A percentile compares a stretch with the other conserved stretches of the same genome.
These are phyloP conservation scores for Falco novaeseelandiae DNA, from an alignment of 2,797 vertebrate species.

Conservation along the genomic window DNA sequence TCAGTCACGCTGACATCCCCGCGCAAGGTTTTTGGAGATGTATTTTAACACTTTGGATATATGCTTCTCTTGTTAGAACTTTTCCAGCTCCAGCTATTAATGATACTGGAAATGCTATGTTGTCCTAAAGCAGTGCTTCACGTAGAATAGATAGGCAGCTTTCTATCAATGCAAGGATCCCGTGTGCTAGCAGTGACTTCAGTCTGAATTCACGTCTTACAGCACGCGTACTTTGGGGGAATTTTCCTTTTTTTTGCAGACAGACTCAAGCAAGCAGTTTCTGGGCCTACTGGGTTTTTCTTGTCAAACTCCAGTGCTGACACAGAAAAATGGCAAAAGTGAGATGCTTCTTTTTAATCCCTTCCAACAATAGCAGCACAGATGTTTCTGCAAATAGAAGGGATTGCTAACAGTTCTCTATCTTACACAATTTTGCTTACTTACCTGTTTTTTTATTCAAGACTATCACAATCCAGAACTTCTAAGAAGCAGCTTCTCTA, in stretches of 20 bases:
- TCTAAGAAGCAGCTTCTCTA: neutral
- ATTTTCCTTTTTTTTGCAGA: neutral
- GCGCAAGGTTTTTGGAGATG: neutral
- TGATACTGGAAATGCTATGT: neutral
- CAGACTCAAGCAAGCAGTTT: neutral
- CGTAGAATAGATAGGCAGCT: neutral
- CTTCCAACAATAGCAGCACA: neutral
- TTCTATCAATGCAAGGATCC: neutral
- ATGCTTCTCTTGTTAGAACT: neutral
- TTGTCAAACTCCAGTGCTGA: constrained; percentile 24
- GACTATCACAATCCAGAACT: neutral
- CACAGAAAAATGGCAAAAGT: constrained; percentile 25
- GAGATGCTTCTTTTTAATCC: constrained; percentile 14
- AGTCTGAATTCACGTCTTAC: neutral
- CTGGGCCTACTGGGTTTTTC: neutral
- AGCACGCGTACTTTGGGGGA: neutral
- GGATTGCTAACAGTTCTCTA: neutral
- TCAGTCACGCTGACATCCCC: neutral
- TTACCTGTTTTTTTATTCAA: neutral
- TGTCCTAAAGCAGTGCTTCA: neutral
- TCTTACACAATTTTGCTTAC: neutral
- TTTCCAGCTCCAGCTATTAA: neutral
- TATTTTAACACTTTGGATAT: neutral
- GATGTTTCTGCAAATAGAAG: neutral
- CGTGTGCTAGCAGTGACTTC: neutral